Evolutionary conservation across 1,140 invertebrate genomes (phyloP).

Genomic region (Drosophila nasuta): DNA sequence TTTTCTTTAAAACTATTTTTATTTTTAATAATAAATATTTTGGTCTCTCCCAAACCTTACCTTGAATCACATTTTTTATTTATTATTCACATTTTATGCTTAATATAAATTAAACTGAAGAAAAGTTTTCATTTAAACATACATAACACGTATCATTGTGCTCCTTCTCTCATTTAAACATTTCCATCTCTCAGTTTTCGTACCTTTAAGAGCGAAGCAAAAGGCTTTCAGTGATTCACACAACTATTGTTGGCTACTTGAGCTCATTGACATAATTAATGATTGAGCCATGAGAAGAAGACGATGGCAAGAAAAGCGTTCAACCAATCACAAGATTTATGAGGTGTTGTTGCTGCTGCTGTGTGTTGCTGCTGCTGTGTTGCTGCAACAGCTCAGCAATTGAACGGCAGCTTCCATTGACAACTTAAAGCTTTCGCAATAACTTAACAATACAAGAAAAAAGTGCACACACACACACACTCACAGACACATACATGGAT

Average conservation of each 20-base stretch:
- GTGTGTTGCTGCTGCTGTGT: not conserved
- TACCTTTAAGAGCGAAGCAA: too few relatives aligned
- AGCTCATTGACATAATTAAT: constrained; percentile 12
- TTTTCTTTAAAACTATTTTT: too few relatives aligned
- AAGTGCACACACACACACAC: constrained; percentile 37
- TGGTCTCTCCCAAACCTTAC: too few relatives aligned
- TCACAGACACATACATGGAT: not conserved
- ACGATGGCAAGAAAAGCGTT: not conserved
- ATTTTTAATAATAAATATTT: too few relatives aligned
- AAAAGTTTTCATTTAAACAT: too few relatives aligned
- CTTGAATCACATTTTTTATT: too few relatives aligned
- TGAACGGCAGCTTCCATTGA: constrained; percentile 35
- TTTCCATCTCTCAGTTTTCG: too few relatives aligned
- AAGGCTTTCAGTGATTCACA: not conserved
- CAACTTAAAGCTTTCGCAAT: constrained; percentile 52
- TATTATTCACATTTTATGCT: too few relatives aligned
- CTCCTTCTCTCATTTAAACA: too few relatives aligned
- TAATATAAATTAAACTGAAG: too few relatives aligned
- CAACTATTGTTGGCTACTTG: constrained; percentile 10
- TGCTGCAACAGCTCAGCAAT: constrained; percentile 37
- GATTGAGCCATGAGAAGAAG: not conserved
- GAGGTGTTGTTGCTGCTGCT: constrained; percentile 3
- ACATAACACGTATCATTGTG: too few relatives aligned
- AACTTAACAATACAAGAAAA: constrained; percentile 46
- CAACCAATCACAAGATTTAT: constrained; percentile 20